phyloP scores from a whole-genome alignment of 2,797 vertebrate species.

The Hemibagrus guttatus region DNA sequence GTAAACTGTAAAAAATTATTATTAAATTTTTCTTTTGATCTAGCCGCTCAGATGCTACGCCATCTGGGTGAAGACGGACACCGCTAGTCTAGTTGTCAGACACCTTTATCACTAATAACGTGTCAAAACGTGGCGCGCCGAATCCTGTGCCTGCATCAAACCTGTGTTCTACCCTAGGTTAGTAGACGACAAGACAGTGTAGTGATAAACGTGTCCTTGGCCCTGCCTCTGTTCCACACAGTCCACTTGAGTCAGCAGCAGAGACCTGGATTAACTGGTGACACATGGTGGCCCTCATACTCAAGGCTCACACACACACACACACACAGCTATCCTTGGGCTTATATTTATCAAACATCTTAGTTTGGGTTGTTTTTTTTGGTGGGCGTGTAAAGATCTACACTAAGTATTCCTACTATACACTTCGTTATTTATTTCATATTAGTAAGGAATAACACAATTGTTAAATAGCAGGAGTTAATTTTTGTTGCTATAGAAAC shows the following conservation, averaged over 20 bases:
- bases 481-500: no score
- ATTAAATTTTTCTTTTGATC: background rate
- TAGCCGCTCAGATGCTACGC: background rate
- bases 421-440: background rate
- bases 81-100: background rate
- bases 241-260: constrained; percentile 72
- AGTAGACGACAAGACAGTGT: background rate
- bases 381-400: background rate
- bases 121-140: background rate
- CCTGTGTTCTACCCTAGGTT: background rate
- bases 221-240: constrained; percentile 43
- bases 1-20: no score
- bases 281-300: constrained; percentile 57
- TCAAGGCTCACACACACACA: constrained; percentile 31
- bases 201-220: constrained; percentile 24
- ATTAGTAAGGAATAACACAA: background rate
- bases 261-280: constrained; percentile 62
- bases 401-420: background rate
- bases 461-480: background rate
- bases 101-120: background rate
- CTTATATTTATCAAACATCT: constrained; percentile 8
- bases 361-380: background rate
- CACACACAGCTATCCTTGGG: constrained; percentile 1
- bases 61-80: background rate
- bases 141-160: background rate